A percentile compares a stretch with the other conserved stretches of the same genome.
Conservation (phyloP, 2,888 invertebrate species). For the Rhyacophila evoluta region DNA sequence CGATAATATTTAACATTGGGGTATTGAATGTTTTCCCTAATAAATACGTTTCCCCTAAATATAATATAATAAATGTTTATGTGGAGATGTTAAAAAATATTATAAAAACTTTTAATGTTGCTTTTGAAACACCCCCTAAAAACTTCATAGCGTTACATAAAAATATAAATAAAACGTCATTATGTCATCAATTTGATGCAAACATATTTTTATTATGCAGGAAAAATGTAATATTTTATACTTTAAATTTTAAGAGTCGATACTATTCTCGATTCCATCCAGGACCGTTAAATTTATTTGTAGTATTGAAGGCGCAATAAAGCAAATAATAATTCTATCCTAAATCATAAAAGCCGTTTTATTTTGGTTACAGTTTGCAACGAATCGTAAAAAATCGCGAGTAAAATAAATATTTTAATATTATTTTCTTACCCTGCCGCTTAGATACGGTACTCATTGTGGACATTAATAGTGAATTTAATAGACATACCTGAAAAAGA, state of each 20-base stretch:
- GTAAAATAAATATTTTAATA: slow-evolving; percentile 22
- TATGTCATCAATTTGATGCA: slow-evolving; percentile 9
- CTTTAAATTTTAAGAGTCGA: slow-evolving; percentile 8
- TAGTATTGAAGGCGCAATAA: slow-evolving; percentile 3
- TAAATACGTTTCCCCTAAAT: no score
- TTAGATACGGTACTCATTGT: neutral
- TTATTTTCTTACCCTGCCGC: neutral
- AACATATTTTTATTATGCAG: slow-evolving; percentile 5
- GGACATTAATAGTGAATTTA: neutral
- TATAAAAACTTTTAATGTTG: no score
- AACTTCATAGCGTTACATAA: neutral
- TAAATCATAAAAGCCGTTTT: slow-evolving; percentile 15
- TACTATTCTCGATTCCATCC: neutral
- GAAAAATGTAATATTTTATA: slow-evolving; percentile 17
- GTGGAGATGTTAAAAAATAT: no score
- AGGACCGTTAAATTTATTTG: slow-evolving; percentile 19
- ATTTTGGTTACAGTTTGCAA: slow-evolving; percentile 22
- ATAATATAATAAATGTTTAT: no score
- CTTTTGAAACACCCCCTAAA: neutral
- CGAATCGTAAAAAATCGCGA: slow-evolving; percentile 19
- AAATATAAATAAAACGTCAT: neutral
- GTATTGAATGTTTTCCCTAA: no score
- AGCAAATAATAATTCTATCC: slow-evolving; percentile 8
- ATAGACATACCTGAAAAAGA: neutral
- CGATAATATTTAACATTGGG: no score